Base-by-base conservation (phyloP, 2,888 invertebrate species). In the Resseliella maxima region DNA sequence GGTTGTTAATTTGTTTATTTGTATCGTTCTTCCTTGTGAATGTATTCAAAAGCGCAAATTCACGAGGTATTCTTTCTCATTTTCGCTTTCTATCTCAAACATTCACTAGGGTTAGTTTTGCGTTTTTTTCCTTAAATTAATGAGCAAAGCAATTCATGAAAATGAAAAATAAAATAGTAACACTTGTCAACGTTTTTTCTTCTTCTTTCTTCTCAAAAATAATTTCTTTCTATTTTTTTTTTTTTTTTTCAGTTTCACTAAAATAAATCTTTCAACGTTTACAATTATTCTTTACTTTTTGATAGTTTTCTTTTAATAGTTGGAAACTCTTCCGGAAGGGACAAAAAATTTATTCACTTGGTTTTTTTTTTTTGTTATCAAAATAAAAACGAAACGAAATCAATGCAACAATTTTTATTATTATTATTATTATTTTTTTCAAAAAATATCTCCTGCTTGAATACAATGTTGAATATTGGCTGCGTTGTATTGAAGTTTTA, bases 321-420 rank as follows among this genome's bases (percentile, higher is more conserved):
- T 18, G 59, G 59, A 24, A n/a, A 59, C 27, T 59, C 18, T 6
- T 72, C 2, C 35, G 27, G 31, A n/a, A n/a, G n/a, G 31, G 72
- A 15, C 6, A 3, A 31, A 72, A 31, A 31, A 31, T 72, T 35
- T 24, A n/a, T 59, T 72, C 72, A 72, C 72, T 72, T 72, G 27
- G 15, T 72, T 59, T 8, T 24, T 27, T n/a, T 27, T 59, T 24
- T 72, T 31, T 35, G 10, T 59, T 59, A 35, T 72, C 21, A 35
- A 72, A 72, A 72, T 72, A 72, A 72, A 72, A 72, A 72, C 72
- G 72, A 72, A 72, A 72, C 72, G 72, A 72, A 72, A 72, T 72
- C 72, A 72, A 72, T 72, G 72, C 83, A 83, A 83, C 83, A 83
- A 83, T 38, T 83, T n/a, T 41, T 38, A 21, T 83, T 12, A 54